Conservation (phyloP, 2,888 invertebrate species). For the Eugnorisma glareosa region DNA sequence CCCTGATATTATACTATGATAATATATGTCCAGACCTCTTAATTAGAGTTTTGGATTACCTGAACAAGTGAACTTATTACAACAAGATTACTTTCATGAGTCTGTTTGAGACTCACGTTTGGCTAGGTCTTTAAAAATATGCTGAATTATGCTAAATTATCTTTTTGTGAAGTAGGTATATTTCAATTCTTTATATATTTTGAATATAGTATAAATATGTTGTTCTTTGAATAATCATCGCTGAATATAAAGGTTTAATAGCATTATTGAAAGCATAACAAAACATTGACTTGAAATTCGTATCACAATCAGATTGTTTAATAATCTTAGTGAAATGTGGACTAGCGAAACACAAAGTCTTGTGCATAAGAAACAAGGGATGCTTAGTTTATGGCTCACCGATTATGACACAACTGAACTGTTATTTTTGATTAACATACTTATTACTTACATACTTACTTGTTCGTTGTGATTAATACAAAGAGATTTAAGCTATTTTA, state of each 20-base stretch:
- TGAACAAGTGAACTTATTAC: slow-evolving; percentile 8
- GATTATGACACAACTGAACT: background rate
- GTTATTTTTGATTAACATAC: background rate
- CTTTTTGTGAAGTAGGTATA: too few species aligned
- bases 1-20: slow-evolving; percentile 49
- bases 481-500: background rate
- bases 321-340: background rate
- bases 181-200: too few species aligned
- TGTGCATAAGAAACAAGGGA: too few species aligned
- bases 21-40: slow-evolving; percentile 13
- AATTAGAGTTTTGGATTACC: slow-evolving; percentile 13
- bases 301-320: background rate
- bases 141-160: background rate
- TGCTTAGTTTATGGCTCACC: too few species aligned
- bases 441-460: background rate
- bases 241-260: background rate
- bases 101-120: background rate
- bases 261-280: background rate
- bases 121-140: background rate
- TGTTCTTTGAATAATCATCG: background rate
- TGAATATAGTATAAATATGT: too few species aligned
- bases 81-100: slow-evolving; percentile 7
- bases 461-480: background rate
- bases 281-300: background rate
- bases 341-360: too few species aligned